Evolutionary conservation across 2,888 invertebrate species (phyloP).

Genomic region (Schizotus pectinicornis): DNA sequence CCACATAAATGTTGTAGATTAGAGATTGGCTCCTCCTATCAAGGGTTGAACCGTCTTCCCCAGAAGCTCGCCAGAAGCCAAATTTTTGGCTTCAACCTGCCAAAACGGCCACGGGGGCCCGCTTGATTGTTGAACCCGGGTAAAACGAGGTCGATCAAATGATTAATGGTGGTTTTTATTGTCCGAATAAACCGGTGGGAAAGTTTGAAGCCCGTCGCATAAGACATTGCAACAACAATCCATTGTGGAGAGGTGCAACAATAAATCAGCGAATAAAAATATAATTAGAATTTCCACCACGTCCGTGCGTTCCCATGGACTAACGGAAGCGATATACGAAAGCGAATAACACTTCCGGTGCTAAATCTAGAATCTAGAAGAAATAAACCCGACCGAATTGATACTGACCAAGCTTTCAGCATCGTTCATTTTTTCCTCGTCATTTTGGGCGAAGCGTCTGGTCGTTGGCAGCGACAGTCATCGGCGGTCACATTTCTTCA

Average conservation of each 20-base stretch:
- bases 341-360: background rate
- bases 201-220: background rate
- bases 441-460: constrained; percentile 60
- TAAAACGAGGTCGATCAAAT: too few species aligned
- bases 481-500: background rate
- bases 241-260: constrained; percentile 2
- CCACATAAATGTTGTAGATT: too few species aligned
- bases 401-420: constrained; percentile 73
- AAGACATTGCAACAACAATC: constrained; percentile 1
- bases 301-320: constrained; percentile 23
- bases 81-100: too few species aligned
- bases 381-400: constrained; percentile 26
- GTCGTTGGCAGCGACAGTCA: background rate
- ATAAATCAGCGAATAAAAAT: constrained; percentile 16
- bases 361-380: constrained; percentile 16
- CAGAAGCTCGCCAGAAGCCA: too few species aligned
- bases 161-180: too few species aligned
- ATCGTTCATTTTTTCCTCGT: constrained; percentile 76
- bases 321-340: constrained; percentile 24
- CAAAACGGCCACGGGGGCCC: too few species aligned
- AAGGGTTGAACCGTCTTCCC: too few species aligned
- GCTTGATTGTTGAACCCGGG: too few species aligned
- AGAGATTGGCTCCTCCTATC: too few species aligned
- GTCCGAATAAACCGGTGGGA: too few species aligned
- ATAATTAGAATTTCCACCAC: constrained; percentile 30